Evolutionary conservation across 1,140 invertebrate genomes (phyloP).

Genomic region (Zaprionus inermis): DNA sequence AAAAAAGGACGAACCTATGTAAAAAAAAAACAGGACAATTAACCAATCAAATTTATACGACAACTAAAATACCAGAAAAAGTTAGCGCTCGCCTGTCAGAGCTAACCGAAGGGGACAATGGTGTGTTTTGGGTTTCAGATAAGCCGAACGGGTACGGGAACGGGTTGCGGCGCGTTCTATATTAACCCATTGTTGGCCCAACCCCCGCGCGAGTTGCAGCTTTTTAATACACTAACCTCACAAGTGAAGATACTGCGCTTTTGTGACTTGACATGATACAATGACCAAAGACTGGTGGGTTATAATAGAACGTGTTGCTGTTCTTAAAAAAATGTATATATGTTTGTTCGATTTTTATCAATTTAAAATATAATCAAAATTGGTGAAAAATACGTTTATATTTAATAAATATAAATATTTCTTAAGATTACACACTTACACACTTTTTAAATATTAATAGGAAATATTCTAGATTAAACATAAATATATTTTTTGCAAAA

Average conservation of each 20-base stretch:
- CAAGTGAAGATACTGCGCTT: neutral
- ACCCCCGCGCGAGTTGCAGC: conserved; percentile 29
- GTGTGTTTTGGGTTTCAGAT: conserved; percentile 24
- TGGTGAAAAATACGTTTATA: too few species aligned
- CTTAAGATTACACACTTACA: too few species aligned
- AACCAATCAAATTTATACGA: conserved; percentile 79
- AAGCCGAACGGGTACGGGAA: conserved; percentile 30
- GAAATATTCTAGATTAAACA: too few species aligned
- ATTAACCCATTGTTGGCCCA: conserved; percentile 35
- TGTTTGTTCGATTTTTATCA: too few species aligned
- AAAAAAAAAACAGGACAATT: conserved; percentile 71
- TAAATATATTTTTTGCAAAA: too few species aligned
- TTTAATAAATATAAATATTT: too few species aligned
- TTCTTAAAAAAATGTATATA: too few species aligned
- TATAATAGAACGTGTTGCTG: too few species aligned
- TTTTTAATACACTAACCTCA: neutral
- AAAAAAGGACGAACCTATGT: conserved; percentile 28
- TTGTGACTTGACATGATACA: neutral
- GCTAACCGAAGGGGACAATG: conserved; percentile 34
- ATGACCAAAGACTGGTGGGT: too few species aligned
- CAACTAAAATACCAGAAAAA: conserved; percentile 21
- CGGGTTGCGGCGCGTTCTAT: conserved; percentile 24
- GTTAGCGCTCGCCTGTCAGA: conserved; percentile 12
- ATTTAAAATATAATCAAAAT: too few species aligned
- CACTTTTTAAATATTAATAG: too few species aligned